A percentile compares a stretch with the other conserved stretches of the same genome.
Evolutionary conservation across 2,113 vertebrate genomes (phyloP).

Genomic region (Nettapus auritus): DNA sequence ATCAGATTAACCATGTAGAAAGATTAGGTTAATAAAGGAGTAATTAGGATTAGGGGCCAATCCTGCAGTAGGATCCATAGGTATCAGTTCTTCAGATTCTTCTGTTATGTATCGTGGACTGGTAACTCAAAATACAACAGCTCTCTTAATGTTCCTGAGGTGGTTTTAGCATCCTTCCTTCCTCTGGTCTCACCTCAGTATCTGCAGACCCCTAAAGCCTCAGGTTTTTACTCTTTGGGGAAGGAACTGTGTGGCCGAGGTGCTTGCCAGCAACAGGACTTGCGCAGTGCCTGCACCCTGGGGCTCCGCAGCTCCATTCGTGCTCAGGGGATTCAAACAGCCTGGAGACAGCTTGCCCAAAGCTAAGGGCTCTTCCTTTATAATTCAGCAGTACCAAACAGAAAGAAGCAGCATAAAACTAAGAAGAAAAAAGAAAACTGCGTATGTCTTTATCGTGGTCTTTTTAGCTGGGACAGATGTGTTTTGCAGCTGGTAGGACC

Average conservation of each 20-base stretch:
- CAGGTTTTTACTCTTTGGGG: not conserved
- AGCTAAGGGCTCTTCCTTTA: not conserved
- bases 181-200: not conserved
- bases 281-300: not conserved
- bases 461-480: not conserved
- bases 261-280: not conserved
- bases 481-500: not conserved
- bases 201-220: not conserved
- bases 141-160: not conserved
- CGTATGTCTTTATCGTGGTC: rapidly evolving
- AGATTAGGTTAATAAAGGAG: not conserved
- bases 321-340: not conserved
- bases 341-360: not conserved
- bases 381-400: not conserved
- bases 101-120: not conserved
- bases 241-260: not conserved
- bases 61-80: not conserved
- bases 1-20: constrained; percentile 20
- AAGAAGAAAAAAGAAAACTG: not conserved
- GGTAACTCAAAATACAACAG: not conserved
- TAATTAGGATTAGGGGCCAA: not conserved
- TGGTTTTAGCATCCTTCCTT: not conserved
- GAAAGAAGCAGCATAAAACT: not conserved
- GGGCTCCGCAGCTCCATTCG: not conserved
- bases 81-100: rapidly evolving